phyloP scores from a whole-genome alignment of 2,113 vertebrate genomes.

The Malurus cyaneus region DNA sequence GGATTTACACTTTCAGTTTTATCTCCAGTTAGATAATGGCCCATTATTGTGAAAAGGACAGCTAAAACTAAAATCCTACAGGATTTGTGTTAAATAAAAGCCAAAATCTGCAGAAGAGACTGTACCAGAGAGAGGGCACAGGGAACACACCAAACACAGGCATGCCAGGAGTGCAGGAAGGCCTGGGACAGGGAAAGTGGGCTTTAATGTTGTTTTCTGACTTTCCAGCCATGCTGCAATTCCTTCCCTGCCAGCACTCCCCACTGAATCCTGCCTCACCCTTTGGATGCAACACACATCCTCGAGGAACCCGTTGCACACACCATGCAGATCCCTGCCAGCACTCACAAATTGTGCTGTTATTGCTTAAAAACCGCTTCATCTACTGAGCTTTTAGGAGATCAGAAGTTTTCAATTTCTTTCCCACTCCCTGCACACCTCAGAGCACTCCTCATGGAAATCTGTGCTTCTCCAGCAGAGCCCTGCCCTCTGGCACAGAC shows the following conservation, averaged over 20 bases:
- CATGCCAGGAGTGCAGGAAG: rapidly evolving
- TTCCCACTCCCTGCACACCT: background rate
- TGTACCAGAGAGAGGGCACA: background rate
- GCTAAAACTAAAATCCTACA: slow-evolving; percentile 29
- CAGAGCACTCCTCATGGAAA: background rate
- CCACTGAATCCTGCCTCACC: background rate
- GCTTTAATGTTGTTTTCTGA: background rate
- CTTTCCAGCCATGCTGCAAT: background rate
- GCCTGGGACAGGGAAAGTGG: no score
- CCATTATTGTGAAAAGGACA: slow-evolving; percentile 57
- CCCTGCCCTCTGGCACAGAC: rapidly evolving
- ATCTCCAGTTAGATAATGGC: slow-evolving; percentile 44
- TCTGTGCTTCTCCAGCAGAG: background rate
- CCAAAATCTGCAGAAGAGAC: background rate
- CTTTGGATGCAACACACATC: background rate
- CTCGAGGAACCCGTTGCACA: rapidly evolving
- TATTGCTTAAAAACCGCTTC: rapidly evolving
- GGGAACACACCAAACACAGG: background rate
- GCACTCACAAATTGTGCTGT: background rate
- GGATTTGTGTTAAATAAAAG: background rate
- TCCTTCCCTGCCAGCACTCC: background rate
- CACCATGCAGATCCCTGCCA: background rate
- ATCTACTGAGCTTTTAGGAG: background rate
- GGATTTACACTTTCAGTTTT: slow-evolving; percentile 55
- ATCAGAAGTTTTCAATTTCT: background rate